Evolutionary conservation across 1,140 invertebrate species (phyloP).

Genomic region (Megalopta genalis): DNA sequence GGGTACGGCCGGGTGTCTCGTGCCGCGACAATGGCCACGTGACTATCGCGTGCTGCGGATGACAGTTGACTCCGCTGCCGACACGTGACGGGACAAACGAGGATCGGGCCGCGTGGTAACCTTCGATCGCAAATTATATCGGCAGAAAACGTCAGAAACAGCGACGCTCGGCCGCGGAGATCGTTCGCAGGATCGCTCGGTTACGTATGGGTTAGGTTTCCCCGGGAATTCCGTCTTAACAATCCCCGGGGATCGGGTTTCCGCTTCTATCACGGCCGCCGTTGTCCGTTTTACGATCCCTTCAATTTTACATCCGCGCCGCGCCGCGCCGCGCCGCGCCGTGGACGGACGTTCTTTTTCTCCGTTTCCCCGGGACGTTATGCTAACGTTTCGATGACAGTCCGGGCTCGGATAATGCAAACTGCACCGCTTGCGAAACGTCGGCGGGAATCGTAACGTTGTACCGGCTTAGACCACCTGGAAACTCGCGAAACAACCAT

Average conservation of each 20-base stretch:
- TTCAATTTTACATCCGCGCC: too few species aligned
- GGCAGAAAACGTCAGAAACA: slow-evolving; percentile 36
- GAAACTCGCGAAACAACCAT: neutral
- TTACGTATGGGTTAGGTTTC: slow-evolving; percentile 2
- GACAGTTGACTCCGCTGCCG: slow-evolving; percentile 61
- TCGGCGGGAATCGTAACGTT: neutral
- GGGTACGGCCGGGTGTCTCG: slow-evolving; percentile 50
- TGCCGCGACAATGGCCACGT: slow-evolving; percentile 62
- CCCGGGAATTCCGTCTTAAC: neutral
- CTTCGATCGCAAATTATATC: slow-evolving; percentile 41
- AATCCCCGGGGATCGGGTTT: too few species aligned
- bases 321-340: too few species aligned
- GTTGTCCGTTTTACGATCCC: too few species aligned
- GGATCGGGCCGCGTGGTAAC: slow-evolving; percentile 23
- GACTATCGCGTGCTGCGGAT: slow-evolving; percentile 62
- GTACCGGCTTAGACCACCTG: neutral
- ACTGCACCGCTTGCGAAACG: slow-evolving; percentile 5
- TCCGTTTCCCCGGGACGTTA: too few species aligned
- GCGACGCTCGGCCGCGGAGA: neutral
- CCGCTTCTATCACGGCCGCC: too few species aligned
- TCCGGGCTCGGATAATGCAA: neutral
- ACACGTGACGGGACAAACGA: slow-evolving; percentile 66
- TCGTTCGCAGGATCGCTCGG: slow-evolving; percentile 5
- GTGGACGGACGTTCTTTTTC: too few species aligned
- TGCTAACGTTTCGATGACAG: neutral